phyloP scores from a whole-genome alignment of 2,888 invertebrate species.

The Clistopyga incitator region DNA sequence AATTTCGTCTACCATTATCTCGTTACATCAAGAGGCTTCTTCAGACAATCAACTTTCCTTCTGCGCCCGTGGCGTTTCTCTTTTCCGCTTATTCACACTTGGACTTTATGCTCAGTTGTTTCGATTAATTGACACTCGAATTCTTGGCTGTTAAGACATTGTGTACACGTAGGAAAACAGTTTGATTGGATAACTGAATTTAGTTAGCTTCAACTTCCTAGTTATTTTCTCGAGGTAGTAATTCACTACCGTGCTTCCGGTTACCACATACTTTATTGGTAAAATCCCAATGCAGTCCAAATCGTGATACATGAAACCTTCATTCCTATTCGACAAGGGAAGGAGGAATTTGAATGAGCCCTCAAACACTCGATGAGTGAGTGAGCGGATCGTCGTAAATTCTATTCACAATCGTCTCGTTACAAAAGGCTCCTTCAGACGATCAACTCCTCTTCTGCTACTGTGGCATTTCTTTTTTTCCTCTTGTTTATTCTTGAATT shows the following conservation, averaged over 20 bases:
- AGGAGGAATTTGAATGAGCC: slow-evolving; percentile 15
- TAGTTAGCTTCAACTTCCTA: too few species aligned
- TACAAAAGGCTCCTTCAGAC: not conserved
- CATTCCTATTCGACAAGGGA: too few species aligned
- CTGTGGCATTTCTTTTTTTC: not conserved
- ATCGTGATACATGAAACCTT: too few species aligned
- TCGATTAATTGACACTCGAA: not conserved
- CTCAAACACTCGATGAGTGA: slow-evolving; percentile 5
- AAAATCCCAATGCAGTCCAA: not conserved
- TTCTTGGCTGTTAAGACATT: slow-evolving; percentile 6
- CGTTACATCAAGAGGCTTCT: slow-evolving; percentile 33
- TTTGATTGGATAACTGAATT: too few species aligned
- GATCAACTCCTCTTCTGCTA: not conserved
- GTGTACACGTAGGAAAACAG: too few species aligned
- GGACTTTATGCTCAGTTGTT: not conserved
- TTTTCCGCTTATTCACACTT: not conserved
- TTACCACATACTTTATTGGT: slow-evolving; percentile 13
- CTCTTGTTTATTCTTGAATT: not conserved
- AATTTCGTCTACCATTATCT: slow-evolving; percentile 46
- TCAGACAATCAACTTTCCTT: slow-evolving; percentile 36
- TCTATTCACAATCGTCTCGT: not conserved
- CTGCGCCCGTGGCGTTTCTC: not conserved
- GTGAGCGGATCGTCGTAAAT: not conserved
- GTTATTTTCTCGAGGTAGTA: not conserved
- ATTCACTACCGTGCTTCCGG: not conserved